A percentile compares a stretch with the other conserved stretches of the same genome.
These are phyloP conservation scores for Cataglyphis cursor DNA, from an alignment of 2,888 invertebrate species.

Conservation along the genomic window DNA sequence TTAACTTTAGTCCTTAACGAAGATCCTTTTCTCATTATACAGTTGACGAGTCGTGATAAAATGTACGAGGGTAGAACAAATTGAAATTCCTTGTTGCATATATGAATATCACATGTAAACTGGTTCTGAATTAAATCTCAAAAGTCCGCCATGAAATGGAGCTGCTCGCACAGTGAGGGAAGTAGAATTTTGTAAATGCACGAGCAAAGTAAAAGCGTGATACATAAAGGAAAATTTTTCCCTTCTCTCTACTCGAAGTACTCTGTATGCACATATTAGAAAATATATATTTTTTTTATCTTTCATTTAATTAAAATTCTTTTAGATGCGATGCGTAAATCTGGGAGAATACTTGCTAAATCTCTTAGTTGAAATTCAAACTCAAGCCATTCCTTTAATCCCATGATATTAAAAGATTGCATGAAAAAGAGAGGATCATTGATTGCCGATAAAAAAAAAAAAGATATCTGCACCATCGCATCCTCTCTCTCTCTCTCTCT, in stretches of 20 bases:
- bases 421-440: background rate
- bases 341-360: background rate
- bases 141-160: background rate
- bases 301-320: conserved; percentile 17
- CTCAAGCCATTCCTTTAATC: background rate
- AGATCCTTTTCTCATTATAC: background rate
- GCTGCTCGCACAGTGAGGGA: background rate
- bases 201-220: background rate
- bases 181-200: background rate
- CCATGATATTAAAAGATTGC: conserved; percentile 35
- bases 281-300: background rate
- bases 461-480: background rate
- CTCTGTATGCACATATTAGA: background rate
- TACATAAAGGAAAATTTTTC: background rate
- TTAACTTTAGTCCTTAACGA: background rate
- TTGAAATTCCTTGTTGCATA: conserved; percentile 5
- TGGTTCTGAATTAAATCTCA: background rate
- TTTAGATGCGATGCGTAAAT: background rate
- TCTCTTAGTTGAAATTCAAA: background rate
- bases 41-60: background rate
- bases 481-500: background rate
- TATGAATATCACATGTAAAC: background rate
- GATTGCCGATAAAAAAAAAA: background rate
- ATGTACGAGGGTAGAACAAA: background rate
- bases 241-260: background rate